phyloP scores from a whole-genome alignment of 2,888 invertebrate species.

The Xestia sexstrigata region DNA sequence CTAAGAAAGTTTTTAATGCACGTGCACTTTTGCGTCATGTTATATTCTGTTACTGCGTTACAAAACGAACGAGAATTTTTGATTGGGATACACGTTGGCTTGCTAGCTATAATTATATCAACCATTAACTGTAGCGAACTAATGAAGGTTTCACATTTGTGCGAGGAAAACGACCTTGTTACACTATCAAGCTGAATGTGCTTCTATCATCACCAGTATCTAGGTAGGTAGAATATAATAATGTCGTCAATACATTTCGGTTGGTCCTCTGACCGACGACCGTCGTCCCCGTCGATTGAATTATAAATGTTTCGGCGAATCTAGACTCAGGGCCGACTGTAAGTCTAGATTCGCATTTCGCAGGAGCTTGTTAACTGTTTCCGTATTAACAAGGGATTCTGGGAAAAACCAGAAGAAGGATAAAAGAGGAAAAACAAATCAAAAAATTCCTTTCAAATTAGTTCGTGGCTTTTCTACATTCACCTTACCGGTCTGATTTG shows the following conservation, averaged over 20 bases:
- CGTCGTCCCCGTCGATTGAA: too few species aligned
- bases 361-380: neutral
- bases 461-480: neutral
- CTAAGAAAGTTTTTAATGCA: neutral
- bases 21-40: neutral
- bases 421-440: neutral
- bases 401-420: neutral
- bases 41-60: slow-evolving; percentile 1
- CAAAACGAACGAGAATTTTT: neutral
- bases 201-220: neutral
- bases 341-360: neutral
- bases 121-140: neutral
- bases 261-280: too few species aligned
- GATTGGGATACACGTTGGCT: slow-evolving; percentile 2
- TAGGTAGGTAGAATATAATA: neutral
- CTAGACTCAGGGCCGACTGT: too few species aligned
- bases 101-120: neutral
- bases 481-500: neutral
- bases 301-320: neutral
- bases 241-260: neutral
- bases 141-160: neutral
- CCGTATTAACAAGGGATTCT: too few species aligned
- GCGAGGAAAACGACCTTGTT: neutral
- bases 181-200: neutral
- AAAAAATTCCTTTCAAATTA: neutral